These are phyloP conservation scores for Nycticryphes semicollaris DNA, from an alignment of 2,113 vertebrate species.

Conservation along the genomic window DNA sequence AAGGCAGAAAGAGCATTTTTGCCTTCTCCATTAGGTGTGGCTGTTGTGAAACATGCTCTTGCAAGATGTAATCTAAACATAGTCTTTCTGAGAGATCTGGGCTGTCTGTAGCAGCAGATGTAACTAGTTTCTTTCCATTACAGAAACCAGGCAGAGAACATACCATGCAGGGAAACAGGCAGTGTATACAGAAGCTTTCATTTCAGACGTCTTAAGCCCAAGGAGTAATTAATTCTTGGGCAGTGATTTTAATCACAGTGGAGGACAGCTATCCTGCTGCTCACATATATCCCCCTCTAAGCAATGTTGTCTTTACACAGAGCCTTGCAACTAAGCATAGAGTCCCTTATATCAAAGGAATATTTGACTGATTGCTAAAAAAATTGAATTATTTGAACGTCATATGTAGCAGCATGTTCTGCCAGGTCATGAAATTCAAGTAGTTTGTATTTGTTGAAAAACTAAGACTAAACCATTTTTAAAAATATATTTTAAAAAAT, in stretches of 20 bases:
- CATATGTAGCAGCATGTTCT: neutral
- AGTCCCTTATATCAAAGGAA: neutral
- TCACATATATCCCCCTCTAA: neutral
- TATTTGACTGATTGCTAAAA: neutral
- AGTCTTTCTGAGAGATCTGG: neutral
- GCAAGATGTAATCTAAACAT: neutral
- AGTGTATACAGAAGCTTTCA: neutral
- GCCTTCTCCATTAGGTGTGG: neutral
- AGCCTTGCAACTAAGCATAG: neutral
- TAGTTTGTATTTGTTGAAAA: neutral
- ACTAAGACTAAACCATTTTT: neutral
- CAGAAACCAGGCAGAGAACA: neutral
- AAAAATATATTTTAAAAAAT: neutral
- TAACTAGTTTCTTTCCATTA: neutral
- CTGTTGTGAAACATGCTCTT: neutral
- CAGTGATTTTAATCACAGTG: neutral
- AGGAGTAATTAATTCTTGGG: neutral
- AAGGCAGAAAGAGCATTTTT: neutral
- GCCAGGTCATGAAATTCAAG: neutral
- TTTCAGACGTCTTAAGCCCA: neutral
- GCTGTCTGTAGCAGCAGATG: neutral
- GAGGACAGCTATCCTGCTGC: neutral
- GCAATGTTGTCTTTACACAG: neutral
- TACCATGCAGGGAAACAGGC: neutral
- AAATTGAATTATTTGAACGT: neutral